These are phyloP conservation scores for Brachypteracias leptosomus DNA, from an alignment of 2,113 vertebrate species.

Conservation along the genomic window DNA sequence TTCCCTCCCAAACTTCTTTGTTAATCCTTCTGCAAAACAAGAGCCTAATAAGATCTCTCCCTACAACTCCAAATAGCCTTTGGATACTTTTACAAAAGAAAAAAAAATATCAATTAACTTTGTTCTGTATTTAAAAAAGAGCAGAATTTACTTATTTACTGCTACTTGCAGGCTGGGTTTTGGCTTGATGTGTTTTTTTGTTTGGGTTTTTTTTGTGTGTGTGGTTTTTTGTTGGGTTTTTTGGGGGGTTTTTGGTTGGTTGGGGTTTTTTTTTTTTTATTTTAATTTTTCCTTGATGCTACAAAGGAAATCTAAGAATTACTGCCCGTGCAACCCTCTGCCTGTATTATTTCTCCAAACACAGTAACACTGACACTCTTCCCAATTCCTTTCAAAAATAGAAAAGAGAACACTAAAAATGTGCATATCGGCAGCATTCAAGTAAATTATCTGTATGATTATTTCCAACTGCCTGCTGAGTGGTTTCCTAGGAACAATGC, in stretches of 20 bases:
- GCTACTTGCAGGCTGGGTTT: not conserved
- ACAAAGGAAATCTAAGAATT: slow-evolving; percentile 11
- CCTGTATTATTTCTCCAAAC: slow-evolving; percentile 29
- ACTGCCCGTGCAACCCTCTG: not conserved
- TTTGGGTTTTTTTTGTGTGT: not conserved
- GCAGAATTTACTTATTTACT: not conserved
- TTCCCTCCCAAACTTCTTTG: slow-evolving; percentile 20
- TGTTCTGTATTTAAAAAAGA: not conserved
- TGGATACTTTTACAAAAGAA: not conserved
- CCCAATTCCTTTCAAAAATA: slow-evolving; percentile 39
- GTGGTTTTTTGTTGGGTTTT: not conserved
- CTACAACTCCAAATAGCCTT: not conserved
- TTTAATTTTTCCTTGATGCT: not conserved
- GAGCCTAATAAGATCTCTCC: not conserved
- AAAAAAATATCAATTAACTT: not conserved
- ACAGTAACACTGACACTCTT: not conserved
- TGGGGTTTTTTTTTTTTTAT: not conserved
- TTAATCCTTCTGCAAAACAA: slow-evolving; percentile 30
- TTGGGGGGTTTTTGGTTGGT: not conserved
- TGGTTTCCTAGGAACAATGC: slow-evolving; percentile 53
- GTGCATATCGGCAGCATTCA: not conserved
- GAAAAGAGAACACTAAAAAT: slow-evolving; percentile 5
- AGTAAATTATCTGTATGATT: slow-evolving; percentile 35
- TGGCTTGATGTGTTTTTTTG: not conserved
- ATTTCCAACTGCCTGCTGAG: slow-evolving; percentile 47